A percentile compares a stretch with the other conserved stretches of the same genome.
Evolutionary conservation across 1,140 invertebrate genomes (phyloP).

Genomic region (Ptiloglossa arizonensis): DNA sequence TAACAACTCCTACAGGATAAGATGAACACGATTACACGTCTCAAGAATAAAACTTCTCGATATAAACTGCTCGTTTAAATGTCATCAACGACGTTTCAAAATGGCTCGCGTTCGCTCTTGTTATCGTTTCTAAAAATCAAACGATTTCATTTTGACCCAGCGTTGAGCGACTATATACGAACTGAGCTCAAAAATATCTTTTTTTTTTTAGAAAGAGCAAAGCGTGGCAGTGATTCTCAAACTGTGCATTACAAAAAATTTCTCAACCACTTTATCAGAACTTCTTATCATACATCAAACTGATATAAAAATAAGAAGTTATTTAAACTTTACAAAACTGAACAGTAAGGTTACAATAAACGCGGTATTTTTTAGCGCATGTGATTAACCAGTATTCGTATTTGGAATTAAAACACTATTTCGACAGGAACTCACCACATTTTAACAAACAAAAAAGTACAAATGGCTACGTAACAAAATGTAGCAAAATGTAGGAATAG

Average conservation of each 20-base stretch:
- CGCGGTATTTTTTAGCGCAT: neutral
- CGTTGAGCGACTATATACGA: neutral
- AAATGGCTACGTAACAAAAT: neutral
- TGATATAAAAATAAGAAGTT: neutral
- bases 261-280: neutral
- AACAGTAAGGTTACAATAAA: neutral
- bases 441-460: constrained; percentile 11
- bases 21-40: constrained; percentile 35
- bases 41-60: constrained; percentile 50
- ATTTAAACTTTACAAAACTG: neutral
- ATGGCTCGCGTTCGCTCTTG: neutral
- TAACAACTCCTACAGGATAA: constrained; percentile 30
- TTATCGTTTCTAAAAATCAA: neutral
- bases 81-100: neutral
- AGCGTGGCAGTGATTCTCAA: constrained; percentile 20
- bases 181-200: neutral
- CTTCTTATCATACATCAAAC: neutral
- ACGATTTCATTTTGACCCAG: neutral
- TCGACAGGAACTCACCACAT: constrained; percentile 5
- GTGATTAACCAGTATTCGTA: neutral
- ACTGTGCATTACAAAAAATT: neutral
- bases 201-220: constrained; percentile 9
- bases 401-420: neutral
- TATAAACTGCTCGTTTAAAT: neutral
- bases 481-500: neutral